Base-by-base conservation (phyloP, 2,797 vertebrate species). In the Channallabes apus region DNA sequence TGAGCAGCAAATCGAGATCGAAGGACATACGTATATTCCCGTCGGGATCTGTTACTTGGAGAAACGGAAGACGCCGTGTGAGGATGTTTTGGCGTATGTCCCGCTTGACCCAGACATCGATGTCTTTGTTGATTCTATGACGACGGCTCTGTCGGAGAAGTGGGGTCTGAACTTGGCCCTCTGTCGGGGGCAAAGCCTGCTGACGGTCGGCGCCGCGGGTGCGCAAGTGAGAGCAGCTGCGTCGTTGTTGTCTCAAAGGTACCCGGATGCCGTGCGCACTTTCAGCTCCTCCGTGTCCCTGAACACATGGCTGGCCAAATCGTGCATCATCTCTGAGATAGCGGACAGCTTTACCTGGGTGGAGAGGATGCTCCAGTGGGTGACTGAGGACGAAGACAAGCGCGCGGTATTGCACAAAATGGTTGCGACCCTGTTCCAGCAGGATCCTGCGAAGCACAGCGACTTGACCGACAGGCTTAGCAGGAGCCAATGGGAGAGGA, bases 121-220 rank as follows among this genome's bases (percentile, higher is more conserved):
- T 15, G 85, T 86, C 27, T 93, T 95, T 17, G 86, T 92, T 0
- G 94, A 94, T 1, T 84, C 91, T 18, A 87, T 96, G 27, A 94
- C 93, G 82, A 89, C 88, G 0, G 88, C 91, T 1, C 91, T 96
- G 78, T 94, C 95, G 59, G 93, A 95, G 86, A 96, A 95, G 71
- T 96, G 94, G 94, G 95, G 95, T 17, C 93, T 96, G 29, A 94
- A 95, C 88, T 94, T 96, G 94, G 93, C 91, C 79, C 93, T 91
- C 59, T 96, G 95, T 86, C 92, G 95, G 88, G 95, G 95, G 12
- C 95, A 94, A 87, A 92, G 94, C 32, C 88, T 90, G 83, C 85
- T 94, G 72, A 94, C 93, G 86, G 90, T 94, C 8, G 94, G 95
- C 56, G 88, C 90, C 56, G 90, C 93, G 4, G 94, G 94, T 64